Evolutionary conservation across 1,140 invertebrate genomes (phyloP).

Genomic region (Zelostemma sp.): DNA sequence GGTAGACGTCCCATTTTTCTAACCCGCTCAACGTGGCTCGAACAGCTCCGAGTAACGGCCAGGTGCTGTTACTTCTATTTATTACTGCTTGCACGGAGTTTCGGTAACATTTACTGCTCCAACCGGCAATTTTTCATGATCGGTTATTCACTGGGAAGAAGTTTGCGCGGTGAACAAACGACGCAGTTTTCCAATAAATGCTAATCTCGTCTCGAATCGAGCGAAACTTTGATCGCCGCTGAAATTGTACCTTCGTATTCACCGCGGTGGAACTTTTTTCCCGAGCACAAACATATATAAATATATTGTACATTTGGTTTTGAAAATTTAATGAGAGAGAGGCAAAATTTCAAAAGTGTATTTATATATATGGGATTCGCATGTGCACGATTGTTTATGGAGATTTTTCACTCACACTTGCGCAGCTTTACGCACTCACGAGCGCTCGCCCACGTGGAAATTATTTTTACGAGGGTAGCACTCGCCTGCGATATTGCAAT

Average conservation of each 20-base stretch:
- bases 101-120: slow-evolving; percentile 21
- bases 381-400: slow-evolving; percentile 54
- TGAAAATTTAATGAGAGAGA: not conserved
- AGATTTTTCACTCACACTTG: slow-evolving; percentile 43
- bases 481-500: slow-evolving; percentile 43
- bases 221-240: not conserved
- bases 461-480: too few relatives aligned
- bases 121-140: slow-evolving; percentile 17
- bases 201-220: not conserved
- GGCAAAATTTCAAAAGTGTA: not conserved
- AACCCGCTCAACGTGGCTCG: slow-evolving; percentile 6
- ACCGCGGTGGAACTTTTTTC: not conserved
- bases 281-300: not conserved
- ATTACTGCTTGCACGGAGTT: slow-evolving; percentile 31
- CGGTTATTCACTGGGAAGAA: not conserved
- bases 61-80: slow-evolving; percentile 26
- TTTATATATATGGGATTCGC: slow-evolving; percentile 34
- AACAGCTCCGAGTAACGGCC: slow-evolving; percentile 15
- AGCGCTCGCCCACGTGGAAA: slow-evolving; percentile 41
- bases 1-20: slow-evolving; percentile 24
- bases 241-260: not conserved
- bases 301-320: not conserved
- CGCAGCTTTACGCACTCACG: slow-evolving; percentile 42
- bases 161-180: too few relatives aligned
- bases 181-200: too few relatives aligned